These are phyloP conservation scores for Bilobella aurantiaca DNA, from an alignment of 1,140 invertebrate species.

Conservation along the genomic window DNA sequence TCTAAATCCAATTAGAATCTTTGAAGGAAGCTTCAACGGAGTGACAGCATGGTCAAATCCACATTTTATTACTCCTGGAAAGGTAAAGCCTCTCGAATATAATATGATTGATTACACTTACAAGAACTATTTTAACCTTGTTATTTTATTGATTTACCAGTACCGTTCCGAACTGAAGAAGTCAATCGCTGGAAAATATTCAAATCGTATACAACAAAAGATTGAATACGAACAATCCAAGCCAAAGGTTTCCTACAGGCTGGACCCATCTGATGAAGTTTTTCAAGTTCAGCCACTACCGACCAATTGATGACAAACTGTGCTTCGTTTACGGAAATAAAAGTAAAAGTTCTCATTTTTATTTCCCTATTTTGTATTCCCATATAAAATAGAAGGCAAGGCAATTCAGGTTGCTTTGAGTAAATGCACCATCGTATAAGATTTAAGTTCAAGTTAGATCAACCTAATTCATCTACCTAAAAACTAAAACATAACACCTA, in stretches of 20 bases:
- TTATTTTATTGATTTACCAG: slow-evolving; percentile 39
- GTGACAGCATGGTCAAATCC: slow-evolving; percentile 87
- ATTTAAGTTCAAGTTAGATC: too few relatives aligned
- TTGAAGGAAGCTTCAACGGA: slow-evolving; percentile 89
- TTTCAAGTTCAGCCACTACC: slow-evolving; percentile 49
- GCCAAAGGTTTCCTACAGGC: slow-evolving; percentile 57
- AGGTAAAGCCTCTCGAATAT: too few relatives aligned
- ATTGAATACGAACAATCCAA: slow-evolving; percentile 55
- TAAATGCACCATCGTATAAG: too few relatives aligned
- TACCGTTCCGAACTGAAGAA: slow-evolving; percentile 58
- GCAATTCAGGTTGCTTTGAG: too few relatives aligned
- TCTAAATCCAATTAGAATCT: slow-evolving; percentile 86
- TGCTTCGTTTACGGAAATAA: too few relatives aligned
- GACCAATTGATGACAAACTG: neutral
- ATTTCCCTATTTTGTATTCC: too few relatives aligned
- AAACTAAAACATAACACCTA: too few relatives aligned
- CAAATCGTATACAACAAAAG: slow-evolving; percentile 66
- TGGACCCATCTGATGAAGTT: slow-evolving; percentile 54
- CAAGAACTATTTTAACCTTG: neutral
- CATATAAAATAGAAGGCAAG: too few relatives aligned
- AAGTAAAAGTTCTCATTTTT: too few relatives aligned
- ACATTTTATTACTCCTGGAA: slow-evolving; percentile 79
- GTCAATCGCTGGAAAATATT: slow-evolving; percentile 62
- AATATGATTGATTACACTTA: too few relatives aligned
- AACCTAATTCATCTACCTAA: too few relatives aligned